These are phyloP conservation scores for Muschampia plurimacula DNA, from an alignment of 2,888 invertebrate species.

Conservation along the genomic window DNA sequence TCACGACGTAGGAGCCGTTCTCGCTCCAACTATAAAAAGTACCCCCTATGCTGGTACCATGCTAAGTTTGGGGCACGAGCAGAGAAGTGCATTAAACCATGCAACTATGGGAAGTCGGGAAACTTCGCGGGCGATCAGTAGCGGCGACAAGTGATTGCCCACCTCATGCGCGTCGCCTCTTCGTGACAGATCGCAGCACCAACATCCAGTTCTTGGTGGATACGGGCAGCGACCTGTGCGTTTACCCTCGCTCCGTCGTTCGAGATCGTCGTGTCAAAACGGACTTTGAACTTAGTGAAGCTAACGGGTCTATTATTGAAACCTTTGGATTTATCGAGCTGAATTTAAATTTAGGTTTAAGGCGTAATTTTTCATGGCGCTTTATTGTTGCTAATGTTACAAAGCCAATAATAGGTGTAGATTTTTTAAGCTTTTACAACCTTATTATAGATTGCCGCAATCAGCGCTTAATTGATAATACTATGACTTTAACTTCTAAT, in stretches of 20 bases:
- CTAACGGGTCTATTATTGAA: slow-evolving; percentile 47
- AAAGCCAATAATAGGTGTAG: slow-evolving; percentile 51
- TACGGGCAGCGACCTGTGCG: slow-evolving; percentile 6
- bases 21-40: slow-evolving; percentile 8
- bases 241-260: slow-evolving; percentile 39
- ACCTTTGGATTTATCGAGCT: slow-evolving; percentile 47
- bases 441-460: slow-evolving; percentile 53
- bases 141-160: slow-evolving; percentile 49
- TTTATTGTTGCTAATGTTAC: slow-evolving; percentile 51
- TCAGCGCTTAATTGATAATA: slow-evolving; percentile 9
- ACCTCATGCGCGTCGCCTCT: slow-evolving; percentile 44
- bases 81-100: slow-evolving; percentile 40
- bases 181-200: slow-evolving; percentile 43
- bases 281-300: slow-evolving; percentile 49
- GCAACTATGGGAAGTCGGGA: slow-evolving; percentile 37
- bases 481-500: neutral
- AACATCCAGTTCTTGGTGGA: slow-evolving; percentile 19
- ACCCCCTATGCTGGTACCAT: slow-evolving; percentile 47
- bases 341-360: slow-evolving; percentile 47
- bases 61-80: slow-evolving; percentile 35
- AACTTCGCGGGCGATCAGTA: slow-evolving; percentile 47
- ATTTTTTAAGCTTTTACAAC: slow-evolving; percentile 49
- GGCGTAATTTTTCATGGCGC: slow-evolving; percentile 47
- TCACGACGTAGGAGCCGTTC: neutral
- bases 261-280: slow-evolving; percentile 43